Conservation (phyloP, 2,888 invertebrate species). For the Mesoligia furuncula region DNA sequence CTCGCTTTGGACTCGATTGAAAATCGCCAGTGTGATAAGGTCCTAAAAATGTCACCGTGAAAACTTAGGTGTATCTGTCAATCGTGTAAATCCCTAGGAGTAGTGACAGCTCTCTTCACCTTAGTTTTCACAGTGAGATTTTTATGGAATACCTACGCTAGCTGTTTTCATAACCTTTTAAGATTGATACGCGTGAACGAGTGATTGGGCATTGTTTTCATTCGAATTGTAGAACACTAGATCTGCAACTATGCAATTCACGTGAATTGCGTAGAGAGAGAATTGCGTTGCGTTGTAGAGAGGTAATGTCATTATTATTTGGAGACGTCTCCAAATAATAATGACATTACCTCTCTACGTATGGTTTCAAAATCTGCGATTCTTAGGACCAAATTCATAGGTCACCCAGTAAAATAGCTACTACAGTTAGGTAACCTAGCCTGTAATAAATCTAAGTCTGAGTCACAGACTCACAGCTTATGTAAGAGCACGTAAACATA, state of each 20-base stretch:
- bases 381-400: conserved; percentile 30
- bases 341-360: background rate
- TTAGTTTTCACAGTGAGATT: too few relatives aligned
- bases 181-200: background rate
- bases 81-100: too few relatives aligned
- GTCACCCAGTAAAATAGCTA: conserved; percentile 28
- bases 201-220: background rate
- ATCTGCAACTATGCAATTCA: background rate
- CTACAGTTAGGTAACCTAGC: conserved; percentile 40
- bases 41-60: too few relatives aligned
- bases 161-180: background rate
- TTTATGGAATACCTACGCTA: too few relatives aligned
- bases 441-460: conserved; percentile 26
- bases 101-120: too few relatives aligned
- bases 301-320: too few relatives aligned
- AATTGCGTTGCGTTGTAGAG: too few relatives aligned
- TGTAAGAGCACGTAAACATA: conserved; percentile 34
- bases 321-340: conserved; percentile 3
- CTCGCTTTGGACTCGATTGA: too few relatives aligned
- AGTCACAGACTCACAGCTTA: conserved; percentile 37
- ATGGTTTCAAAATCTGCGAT: conserved; percentile 21
- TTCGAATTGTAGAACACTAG: background rate
- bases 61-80: too few relatives aligned
- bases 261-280: too few relatives aligned
- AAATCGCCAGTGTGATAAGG: too few relatives aligned